Evolutionary conservation across 1,140 invertebrate species (phyloP).

Genomic region (Episyrphus balteatus): DNA sequence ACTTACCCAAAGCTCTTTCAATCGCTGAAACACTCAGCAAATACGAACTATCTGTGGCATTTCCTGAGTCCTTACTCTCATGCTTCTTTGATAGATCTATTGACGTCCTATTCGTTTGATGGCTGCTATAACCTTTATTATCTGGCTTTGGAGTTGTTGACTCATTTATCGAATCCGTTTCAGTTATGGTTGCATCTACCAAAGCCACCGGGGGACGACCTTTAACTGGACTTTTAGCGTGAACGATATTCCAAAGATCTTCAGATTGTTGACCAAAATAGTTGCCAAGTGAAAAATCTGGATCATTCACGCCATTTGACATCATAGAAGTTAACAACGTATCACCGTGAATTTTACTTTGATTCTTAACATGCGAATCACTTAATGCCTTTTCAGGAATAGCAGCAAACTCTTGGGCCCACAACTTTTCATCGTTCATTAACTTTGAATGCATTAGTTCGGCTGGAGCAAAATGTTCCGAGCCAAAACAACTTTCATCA

Average conservation of each 20-base stretch:
- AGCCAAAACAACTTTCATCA: constrained; percentile 14
- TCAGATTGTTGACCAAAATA: constrained; percentile 30
- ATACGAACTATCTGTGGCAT: constrained; percentile 3
- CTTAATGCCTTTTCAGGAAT: constrained; percentile 25
- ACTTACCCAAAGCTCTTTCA: neutral
- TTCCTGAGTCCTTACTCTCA: constrained; percentile 7
- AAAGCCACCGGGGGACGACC: constrained; percentile 5
- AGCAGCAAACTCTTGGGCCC: constrained; percentile 27
- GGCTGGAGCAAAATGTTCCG: constrained; percentile 18
- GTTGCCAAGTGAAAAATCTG: constrained; percentile 28
- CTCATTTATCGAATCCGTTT: neutral
- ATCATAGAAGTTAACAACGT: constrained; percentile 13
- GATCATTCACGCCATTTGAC: constrained; percentile 12
- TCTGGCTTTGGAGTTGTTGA: constrained; percentile 19
- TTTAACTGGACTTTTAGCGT: constrained; percentile 9
- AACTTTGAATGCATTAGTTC: constrained; percentile 31
- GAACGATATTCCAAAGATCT: constrained; percentile 20
- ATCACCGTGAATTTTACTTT: constrained; percentile 16
- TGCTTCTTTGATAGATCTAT: constrained; percentile 1
- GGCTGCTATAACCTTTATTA: constrained; percentile 28
- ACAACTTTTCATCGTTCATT: constrained; percentile 25
- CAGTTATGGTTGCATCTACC: constrained; percentile 4
- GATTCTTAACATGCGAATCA: constrained; percentile 10
- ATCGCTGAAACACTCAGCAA: constrained; percentile 1
- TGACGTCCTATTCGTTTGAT: constrained; percentile 10